Conservation (phyloP, 2,888 invertebrate genomes). For the Hypena proboscidalis region DNA sequence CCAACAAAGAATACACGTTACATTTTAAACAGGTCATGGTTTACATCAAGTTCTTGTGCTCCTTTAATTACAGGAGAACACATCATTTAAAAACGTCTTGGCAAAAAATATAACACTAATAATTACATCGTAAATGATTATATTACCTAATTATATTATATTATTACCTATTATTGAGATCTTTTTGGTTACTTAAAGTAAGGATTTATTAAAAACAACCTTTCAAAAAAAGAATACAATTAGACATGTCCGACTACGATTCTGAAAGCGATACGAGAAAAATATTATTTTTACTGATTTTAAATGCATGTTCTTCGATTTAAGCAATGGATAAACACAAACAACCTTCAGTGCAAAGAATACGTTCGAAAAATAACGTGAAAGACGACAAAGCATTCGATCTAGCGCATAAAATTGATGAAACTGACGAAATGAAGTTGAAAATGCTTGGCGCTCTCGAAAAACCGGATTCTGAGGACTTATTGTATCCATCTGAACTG, state of each 20-base stretch:
- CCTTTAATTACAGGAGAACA: no score
- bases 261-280: no score
- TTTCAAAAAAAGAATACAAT: constrained; percentile 32
- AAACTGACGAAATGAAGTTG: constrained; percentile 80
- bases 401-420: constrained; percentile 73
- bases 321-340: constrained; percentile 54
- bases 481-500: constrained; percentile 86
- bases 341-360: constrained; percentile 39
- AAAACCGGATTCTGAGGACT: constrained; percentile 72
- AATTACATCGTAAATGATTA: no score
- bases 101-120: no score
- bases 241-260: no score
- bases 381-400: constrained; percentile 64
- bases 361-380: constrained; percentile 47
- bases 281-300: constrained; percentile 27
- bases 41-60: no score
- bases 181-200: no score
- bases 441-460: constrained; percentile 73
- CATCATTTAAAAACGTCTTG: no score
- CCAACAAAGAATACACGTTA: no score
- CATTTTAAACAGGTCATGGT: no score
- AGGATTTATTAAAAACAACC: neutral
- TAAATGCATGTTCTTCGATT: constrained; percentile 11
- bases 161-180: no score
- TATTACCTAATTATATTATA: no score